Base-by-base conservation (phyloP, 2,888 invertebrate genomes). In the Mesorhabditis spiculigera region DNA sequence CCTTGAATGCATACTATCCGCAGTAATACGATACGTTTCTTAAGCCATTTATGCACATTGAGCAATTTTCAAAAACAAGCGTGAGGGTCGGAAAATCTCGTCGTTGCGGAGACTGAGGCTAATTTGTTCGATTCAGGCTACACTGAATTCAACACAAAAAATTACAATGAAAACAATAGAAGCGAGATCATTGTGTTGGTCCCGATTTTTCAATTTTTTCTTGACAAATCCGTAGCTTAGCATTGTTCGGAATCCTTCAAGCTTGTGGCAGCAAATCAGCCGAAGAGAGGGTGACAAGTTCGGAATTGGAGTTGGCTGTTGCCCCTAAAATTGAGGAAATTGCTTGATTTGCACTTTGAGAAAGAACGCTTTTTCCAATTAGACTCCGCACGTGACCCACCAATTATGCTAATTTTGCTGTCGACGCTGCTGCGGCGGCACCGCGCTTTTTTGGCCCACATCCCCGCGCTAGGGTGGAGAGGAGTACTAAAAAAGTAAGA, bases 251-350 rank as follows among this genome's bases (percentile, higher is more conserved):
- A 28, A 28, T 28, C 3, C 3, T 28, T 28, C 28, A 28, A 28
- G 28, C 28, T 3, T 28, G 28, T 28, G 28, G 28, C 8, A 50
- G n/a, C n/a, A 50, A 50, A 50, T 50, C 58, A 50, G n/a, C n/a
- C 58, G 58, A 50, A 50, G 58, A 50, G 8, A 50, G 58, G n/a
- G 58, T 50, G n/a, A 50, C 58, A 10, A 50, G n/a, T n/a, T 50
- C 58, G 58, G 8, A 13, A n/a, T n/a, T 50, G 10, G 8, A 13
- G 58, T n/a, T 50, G 10, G n/a, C n/a, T n/a, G 58, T 13, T 50
- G 58, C 8, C 8, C 58, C 58, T 50, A 10, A 50, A 50, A 50
- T 50, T 50, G 10, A 50, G 8, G 10, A 13, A 50, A 50, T 50
- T 2, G n/a, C 58, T 50, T n/a, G n/a, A 50, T 13, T 50, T 50